Evolutionary conservation across 2,797 vertebrate species (phyloP), one percentile per base, ranked within the genome.

Genomic region (Megaceryle alcyon): DNA sequence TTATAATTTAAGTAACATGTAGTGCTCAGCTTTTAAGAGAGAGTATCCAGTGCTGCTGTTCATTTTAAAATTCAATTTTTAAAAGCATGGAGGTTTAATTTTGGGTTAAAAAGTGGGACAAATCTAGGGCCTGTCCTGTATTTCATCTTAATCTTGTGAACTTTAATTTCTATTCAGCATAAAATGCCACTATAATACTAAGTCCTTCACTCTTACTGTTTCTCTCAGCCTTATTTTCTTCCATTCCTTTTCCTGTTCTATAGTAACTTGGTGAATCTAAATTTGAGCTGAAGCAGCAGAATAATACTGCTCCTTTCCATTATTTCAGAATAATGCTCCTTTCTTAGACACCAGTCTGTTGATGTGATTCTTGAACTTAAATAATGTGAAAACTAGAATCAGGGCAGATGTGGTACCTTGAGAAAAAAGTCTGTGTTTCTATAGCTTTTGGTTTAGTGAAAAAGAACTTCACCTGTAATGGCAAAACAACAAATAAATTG

Each of bases 1-100:
- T 92, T 76, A 70, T 91, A 86, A 85, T 83, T 92, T 69, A 90
- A 88, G 26, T 54, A 86, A 69, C 16, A 41, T 3, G 1, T 39
- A 75, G 31, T 41, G 12, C 23, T 90, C 31, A 33, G n/a, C 37
- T 88, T 86, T 86, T 86, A 86, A 83, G 35, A 20, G 39, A 54
- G 14, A 1, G 1, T 28, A 41, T 84, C n/a, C 2, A 1, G 8
- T 86, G 81, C n/a, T 63, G 10, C 12, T 72, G 82, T 48, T 82
- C 21, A 43, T 51, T 59, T 71, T 49, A 49, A 81, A 49, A 59
- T 69, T 69, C 31, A 53, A 2, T 28, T 86, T 76, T 88, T 79
- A 61, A 84, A 93, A 72, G 16, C 23, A 37, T 28, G 10, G 41
- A 41, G 22, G 5, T 22, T 53, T 57, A 83, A 54, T 10, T 71